Percentiles rank a stretch among this genome's conserved stretches.
These are phyloP conservation scores for Styela plicata DNA, from an alignment of 23 tunicate genomes.

Conservation along the genomic window DNA sequence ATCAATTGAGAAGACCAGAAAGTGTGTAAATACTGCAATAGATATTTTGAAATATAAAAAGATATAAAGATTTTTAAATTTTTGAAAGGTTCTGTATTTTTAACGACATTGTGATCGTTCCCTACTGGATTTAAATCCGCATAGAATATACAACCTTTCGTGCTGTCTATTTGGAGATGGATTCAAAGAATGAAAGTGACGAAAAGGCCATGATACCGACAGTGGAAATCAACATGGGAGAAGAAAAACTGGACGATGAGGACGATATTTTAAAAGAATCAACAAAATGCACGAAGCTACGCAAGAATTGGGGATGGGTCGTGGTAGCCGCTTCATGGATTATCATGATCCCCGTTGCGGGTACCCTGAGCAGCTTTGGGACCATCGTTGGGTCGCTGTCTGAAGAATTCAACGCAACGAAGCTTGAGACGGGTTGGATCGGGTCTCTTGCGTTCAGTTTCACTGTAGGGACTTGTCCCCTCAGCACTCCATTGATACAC, in stretches of 20 bases:
- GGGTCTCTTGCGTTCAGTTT: conserved; percentile 74
- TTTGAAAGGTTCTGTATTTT: not conserved
- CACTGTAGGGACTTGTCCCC: conserved; percentile 83
- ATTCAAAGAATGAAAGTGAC: not conserved
- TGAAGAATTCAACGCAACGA: conserved; percentile 85
- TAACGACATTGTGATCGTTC: too few species aligned
- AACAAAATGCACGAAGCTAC: not conserved
- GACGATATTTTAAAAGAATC: not conserved
- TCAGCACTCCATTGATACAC: conserved; percentile 57
- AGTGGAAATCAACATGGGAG: not conserved
- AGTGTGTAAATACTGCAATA: not conserved
- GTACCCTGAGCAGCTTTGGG: conserved; percentile 86
- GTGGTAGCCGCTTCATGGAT: conserved; percentile 86
- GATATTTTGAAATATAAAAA: not conserved
- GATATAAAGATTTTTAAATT: not conserved
- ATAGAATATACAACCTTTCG: not conserved
- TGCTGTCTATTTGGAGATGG: not conserved
- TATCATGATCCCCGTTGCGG: conserved; percentile 85
- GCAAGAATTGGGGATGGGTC: conserved; percentile 75
- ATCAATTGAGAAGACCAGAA: too few species aligned
- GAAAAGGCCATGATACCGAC: not conserved
- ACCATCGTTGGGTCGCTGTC: conserved; percentile 57
- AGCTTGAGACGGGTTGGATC: conserved; percentile 85
- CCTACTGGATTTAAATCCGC: too few species aligned
- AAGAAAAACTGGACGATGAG: not conserved